A percentile compares a stretch with the other conserved stretches of the same genome.
Conservation (phyloP, 2,888 invertebrate species). For the Acanthosoma haemorrhoidale region DNA sequence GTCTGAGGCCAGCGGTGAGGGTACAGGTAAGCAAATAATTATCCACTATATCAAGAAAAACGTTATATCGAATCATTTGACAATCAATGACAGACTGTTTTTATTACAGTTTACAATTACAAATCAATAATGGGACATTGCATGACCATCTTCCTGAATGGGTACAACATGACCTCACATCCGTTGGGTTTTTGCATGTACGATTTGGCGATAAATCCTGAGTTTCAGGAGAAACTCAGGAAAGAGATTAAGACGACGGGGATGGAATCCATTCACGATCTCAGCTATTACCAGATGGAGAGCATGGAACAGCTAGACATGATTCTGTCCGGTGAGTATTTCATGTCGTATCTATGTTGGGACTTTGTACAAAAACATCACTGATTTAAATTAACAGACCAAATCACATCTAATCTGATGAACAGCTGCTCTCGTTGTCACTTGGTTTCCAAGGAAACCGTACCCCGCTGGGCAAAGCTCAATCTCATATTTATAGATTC, state of each 20-base stretch:
- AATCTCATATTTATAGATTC: no score
- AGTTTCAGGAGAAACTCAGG: slow-evolving; percentile 26
- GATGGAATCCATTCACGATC: not conserved
- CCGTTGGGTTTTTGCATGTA: slow-evolving; percentile 31
- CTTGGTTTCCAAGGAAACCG: no score
- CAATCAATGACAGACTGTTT: no score
- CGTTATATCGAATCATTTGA: no score
- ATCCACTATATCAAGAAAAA: no score
- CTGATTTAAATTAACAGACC: no score
- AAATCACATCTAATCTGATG: no score
- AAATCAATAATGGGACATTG: slow-evolving; percentile 32
- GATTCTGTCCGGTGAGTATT: slow-evolving; percentile 30
- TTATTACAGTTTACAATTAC: slow-evolving; percentile 33
- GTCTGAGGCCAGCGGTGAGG: slow-evolving; percentile 34
- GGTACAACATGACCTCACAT: slow-evolving; percentile 26
- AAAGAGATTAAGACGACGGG: slow-evolving; percentile 23
- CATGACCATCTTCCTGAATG: slow-evolving; percentile 31
- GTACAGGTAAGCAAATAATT: slow-evolving; percentile 32
- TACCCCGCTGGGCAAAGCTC: no score
- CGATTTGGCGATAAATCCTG: slow-evolving; percentile 21
- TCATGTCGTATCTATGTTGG: no score
- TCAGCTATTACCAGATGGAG: not conserved
- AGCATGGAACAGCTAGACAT: slow-evolving; percentile 31
- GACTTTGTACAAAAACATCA: no score
- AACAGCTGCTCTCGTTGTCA: no score